Base-by-base conservation (phyloP, 2,113 vertebrate species). In the Gymnobelideus leadbeateri region DNA sequence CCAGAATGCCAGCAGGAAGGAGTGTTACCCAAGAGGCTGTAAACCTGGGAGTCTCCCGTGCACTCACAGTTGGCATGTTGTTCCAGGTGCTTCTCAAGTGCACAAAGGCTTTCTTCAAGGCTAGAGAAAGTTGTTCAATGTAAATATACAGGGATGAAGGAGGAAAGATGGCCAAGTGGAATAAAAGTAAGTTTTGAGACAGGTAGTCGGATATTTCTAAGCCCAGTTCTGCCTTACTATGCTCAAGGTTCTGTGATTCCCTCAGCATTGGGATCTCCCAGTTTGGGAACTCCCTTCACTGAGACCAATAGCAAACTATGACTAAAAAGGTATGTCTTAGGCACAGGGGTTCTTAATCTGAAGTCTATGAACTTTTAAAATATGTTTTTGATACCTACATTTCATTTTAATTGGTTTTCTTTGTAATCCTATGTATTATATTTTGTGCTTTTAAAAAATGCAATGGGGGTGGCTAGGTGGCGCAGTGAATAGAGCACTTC, bases 51-150 rank as follows among this genome's bases (percentile, higher is more conserved):
- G 89, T 94, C 61, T 25, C 68, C 28, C 96, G n/a, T 37, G 84
- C 43, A 21, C 1, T 31, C 92, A 21, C 92, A 91, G 61, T 9
- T 14, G 6, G 50, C 28, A 57, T 0, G 0, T 2, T 0, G 2
- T 1, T 0, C 3, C 47, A 77, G 89, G 84, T 68, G 93, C 55
- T 68, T 10, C 10, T 1, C 0, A 2, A 90, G 31, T 91, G 96
- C 96, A 93, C 24, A 51, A 84, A 93, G 47, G 89, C 89, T 93
- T 96, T 97, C 95, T 96, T 94, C 21, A 31, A 61, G 37, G 19
- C 23, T 31, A 0, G 8, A 46, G 89, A 84, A 92, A 37, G 51
- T n/a, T 89, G 3, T 93, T 37, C 37, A 90, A 9, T 1, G 5
- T 0, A 28, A 31, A 24, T 0, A 3, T 52, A 16, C n/a, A 52